Evolutionary conservation across 2,888 invertebrate genomes (phyloP).

Genomic region (Trichogramma evanescens): DNA sequence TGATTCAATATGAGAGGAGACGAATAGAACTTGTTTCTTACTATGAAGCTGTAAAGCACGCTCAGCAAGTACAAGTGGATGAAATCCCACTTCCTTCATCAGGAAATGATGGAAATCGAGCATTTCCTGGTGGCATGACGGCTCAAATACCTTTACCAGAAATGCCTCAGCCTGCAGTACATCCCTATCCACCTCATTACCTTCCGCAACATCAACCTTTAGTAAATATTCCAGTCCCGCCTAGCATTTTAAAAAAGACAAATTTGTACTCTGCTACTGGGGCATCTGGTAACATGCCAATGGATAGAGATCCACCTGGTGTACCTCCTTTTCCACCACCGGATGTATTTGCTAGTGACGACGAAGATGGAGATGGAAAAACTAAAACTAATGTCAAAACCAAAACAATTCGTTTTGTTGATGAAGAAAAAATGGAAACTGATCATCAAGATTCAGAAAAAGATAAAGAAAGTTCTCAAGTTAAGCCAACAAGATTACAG

Average conservation of each 20-base stretch:
- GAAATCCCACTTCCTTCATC: constrained; percentile 85
- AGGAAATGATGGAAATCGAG: constrained; percentile 36
- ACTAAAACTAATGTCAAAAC: constrained; percentile 39
- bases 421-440: constrained; percentile 46
- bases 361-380: constrained; percentile 45
- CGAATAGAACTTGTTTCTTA: constrained; percentile 81
- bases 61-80: constrained; percentile 90
- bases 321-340: constrained; percentile 82
- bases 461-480: constrained; percentile 43
- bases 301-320: constrained; percentile 68
- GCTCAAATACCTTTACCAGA: constrained; percentile 56
- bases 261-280: constrained; percentile 50
- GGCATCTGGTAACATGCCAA: constrained; percentile 32
- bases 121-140: constrained; percentile 44
- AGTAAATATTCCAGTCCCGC: constrained; percentile 55
- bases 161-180: constrained; percentile 42
- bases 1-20: constrained; percentile 87
- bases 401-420: constrained; percentile 58
- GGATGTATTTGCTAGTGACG: constrained; percentile 58
- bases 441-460: constrained; percentile 41
- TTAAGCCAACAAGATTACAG: constrained; percentile 71
- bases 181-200: constrained; percentile 40
- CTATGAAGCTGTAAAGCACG: constrained; percentile 91
- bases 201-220: constrained; percentile 47
- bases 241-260: constrained; percentile 68